Base-by-base conservation (phyloP, 2,888 invertebrate genomes). In the Heteropelma amictum region DNA sequence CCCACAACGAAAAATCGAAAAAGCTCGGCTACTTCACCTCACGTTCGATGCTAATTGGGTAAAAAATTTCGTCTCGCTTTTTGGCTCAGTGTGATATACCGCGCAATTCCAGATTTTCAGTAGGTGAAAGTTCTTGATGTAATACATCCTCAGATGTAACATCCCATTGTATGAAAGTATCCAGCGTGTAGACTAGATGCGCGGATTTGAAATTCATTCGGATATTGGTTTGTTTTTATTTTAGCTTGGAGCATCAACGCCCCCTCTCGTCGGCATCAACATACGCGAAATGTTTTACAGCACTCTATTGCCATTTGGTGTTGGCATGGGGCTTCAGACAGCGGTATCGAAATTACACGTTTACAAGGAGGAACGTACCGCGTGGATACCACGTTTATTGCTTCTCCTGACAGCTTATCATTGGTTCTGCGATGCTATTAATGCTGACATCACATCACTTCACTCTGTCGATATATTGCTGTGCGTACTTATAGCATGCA, bases 371-470 rank as follows among this genome's bases (percentile, higher is more conserved):
- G 53, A 79, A n/a, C 79, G 80, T 61, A 85, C 85, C 0, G 80
- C 78, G 2, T 87, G 87, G 87, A 82, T 88, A 67, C 83, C 88
- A 1, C 84, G 84, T 60, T 78, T 77, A 8, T 72, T 87, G 12
- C 69, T 88, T 10, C 77, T 89, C 30, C 60, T 87, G 8, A 88
- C 85, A 30, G 85, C 88, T 0, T 89, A 87, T 75, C 86, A 88
- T 65, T 86, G 87, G 83, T 89, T 89, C 75, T 88, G 86, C 61
- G 88, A 89, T 64, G 88, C 88, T 10, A 79, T 88, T 61, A 84
- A 86, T 26, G 83, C 85, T 6, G 88, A 89, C 40, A 85, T 87
- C 1, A 85, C 87, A 0, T 83, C 86, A 6, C 80, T 89, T 2
- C 85, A 87, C 75, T 86, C 88, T 2, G 78, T 82, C 7, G 88